Evolutionary conservation across 1,140 invertebrate species (phyloP), one percentile per base, ranked within the genome.

Genomic region (Penaeus chinensis): DNA sequence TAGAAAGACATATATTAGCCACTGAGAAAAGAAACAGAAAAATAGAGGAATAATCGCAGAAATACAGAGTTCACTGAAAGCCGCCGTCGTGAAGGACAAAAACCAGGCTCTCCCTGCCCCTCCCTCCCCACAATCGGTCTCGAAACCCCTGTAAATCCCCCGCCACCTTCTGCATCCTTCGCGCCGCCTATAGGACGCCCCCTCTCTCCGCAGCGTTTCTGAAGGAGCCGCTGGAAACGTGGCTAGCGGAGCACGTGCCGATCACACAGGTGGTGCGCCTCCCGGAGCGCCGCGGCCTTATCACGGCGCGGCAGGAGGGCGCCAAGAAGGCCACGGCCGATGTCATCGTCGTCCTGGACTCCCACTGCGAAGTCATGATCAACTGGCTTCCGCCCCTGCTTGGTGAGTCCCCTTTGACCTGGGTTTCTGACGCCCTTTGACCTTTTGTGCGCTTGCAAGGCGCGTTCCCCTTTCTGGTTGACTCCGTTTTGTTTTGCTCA

Each of bases 371-470:
- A 91, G 90, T 91, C 19, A 98, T 99, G 91, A 92, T 94, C 1
- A 99, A 99, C 92, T 99, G 99, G 99, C 92, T 99, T 24, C 97
- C 97, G 11, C 99, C 99, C 0, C 93, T 99, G 10, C 93, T 99
- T 78, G 96, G 99, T 7, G 94, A 99, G 47, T 99, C 99, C 92
- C 93, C 99, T 4, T 77, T 22, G 20, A 77, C 20, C 24, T 11
- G 37, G 18, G 98, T 99, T 92, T 47, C 47, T 13, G 7, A 47
- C 47, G 47, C 47, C 47, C 47, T 47, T 47, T 47, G 47, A 47
- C 47, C 47, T 47, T 47, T 47, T 7, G 47, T 32, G 0, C 32
- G 32, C 32, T 42, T 42, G 37, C 4, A 42, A 42, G 37, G 7
- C 4, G 54, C 16, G 10, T 8, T 13, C 10, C 54, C 54, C 54